Base-by-base conservation (phyloP, 2,888 invertebrate species). In the Altica lythri region DNA sequence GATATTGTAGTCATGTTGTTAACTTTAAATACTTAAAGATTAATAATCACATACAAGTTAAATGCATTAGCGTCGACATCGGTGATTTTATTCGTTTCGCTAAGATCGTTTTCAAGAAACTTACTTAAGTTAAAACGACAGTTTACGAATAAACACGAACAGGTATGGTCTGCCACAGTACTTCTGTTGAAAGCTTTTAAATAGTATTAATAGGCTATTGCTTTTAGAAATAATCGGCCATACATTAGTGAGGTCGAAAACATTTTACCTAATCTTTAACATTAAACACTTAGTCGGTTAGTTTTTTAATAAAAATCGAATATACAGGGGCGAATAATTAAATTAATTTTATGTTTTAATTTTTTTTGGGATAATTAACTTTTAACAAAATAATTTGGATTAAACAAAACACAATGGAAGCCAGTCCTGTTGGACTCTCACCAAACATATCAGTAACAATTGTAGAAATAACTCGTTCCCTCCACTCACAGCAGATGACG, bases 181-280 rank as follows among this genome's bases (percentile, higher is more conserved):
- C 66, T 66, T 64, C 59, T n/a, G n/a, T 52, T 56, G 30, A 37
- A 37, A 59, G 61, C 68, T 68, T 72, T 74, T 71, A 72, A 73
- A 71, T 69, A 70, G 69, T 74, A 75, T 74, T 75, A 73, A 75
- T 75, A 74, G 74, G 72, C 74, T 68, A 74, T 74, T 74, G 68
- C 75, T 75, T 74, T 75, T 72, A 75, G 70, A 52, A 69, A 70
- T 74, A 74, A 74, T 73, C 73, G 67, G 68, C 60, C 64, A 68
- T 64, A 68, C 65, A 66, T 71, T 72, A 71, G 69, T 64, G 66
- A 69, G 67, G 64, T 71, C 65, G 64, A 68, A 70, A 71, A 72
- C 71, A 68, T 72, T 74, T 72, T 69, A 71, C 67, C 65, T 72
- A 74, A 73, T 74, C 74, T 72, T 72, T 69, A 68, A 74, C 72